Evolutionary conservation across 2,797 vertebrate genomes (phyloP), one percentile per base, ranked within the genome.

Genomic region (Tragelaphus oryx): DNA sequence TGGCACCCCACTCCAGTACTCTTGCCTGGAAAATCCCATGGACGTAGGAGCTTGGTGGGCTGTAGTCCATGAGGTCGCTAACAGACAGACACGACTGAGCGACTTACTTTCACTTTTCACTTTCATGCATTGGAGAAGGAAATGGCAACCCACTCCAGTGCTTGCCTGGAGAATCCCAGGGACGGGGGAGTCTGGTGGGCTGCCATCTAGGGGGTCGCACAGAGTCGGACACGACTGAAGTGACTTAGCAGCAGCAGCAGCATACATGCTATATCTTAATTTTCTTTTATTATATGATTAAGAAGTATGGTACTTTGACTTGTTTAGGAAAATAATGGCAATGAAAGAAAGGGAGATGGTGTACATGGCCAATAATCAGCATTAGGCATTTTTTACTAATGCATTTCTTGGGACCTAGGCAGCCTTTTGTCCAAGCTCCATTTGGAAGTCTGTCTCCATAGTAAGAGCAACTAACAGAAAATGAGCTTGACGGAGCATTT

Each of bases 281-380:
- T 96, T 82, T 91, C 44, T 93, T 93, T 95, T 71, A 81, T 68
- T 86, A 16, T 74, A 8, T 81, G 80, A 46, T 52, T 91, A 87
- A 44, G 11, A 92, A 30, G 17, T 79, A 87, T 81, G 16, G 1
- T 96, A 84, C 48, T 91, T 92, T 93, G 92, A 74, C 22, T 89
- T 86, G 30, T 79, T 97, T 92, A 46, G 79, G 75, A 79, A 87
- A 79, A 33, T 54, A 87, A 87, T 76, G 30, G 79, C 87, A 91
- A 30, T 93, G 50, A 94, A 84, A 91, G 71, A 71, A 90, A 94
- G 62, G 18, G 55, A 57, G 33, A 91, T 20, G 57, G 18, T 57
- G 11, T 87, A 13, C 12, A 2, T 41, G 80, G 48, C 28, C 50
- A 44, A 52, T 33, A 44, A 24, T 88, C 75, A 80, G 16, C 74